Base-by-base conservation (phyloP, 2,888 invertebrate species). In the Endomychus coccineus region DNA sequence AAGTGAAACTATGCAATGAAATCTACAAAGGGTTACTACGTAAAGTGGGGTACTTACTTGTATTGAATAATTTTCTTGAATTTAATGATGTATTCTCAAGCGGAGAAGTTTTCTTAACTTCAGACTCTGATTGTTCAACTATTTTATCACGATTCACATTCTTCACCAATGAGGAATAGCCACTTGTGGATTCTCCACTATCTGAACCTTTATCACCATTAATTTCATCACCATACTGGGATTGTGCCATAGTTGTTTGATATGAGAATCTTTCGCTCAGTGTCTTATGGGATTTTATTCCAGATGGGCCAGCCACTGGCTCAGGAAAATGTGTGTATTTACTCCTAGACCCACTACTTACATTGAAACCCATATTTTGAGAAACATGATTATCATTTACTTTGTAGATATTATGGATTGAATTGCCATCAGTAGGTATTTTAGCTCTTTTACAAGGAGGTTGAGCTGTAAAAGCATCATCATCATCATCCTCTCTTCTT, bases 131-230 rank as follows among this genome's bases (percentile, higher is more conserved):
- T n/a, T n/a, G n/a, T n/a, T n/a, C n/a, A n/a, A n/a, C n/a, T n/a
- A n/a, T n/a, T n/a, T n/a, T n/a, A n/a, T n/a, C n/a, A 50, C 64
- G n/a, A n/a, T n/a, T n/a, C n/a, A n/a, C n/a, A n/a, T n/a, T 48
- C 29, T 53, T 51, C 30, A 50, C 64, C 33, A 71, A 62, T n/a
- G 73, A 73, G 39, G 73, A 73, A 51, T 72, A 73, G 15, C 71
- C 73, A 56, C 73, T 74, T 9, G 73, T 74, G 32, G 73, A 73
- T 50, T 73, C 74, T 44, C 73, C 71, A 45, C 71, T 73, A 50
- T 74, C 72, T 12, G 74, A 73, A 54, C 71, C 69, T 45, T 73
- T 70, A 48, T 71, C 71, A 12, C 58, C 64, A 45, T 51, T 54
- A 13, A 34, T 31, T 17, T 15, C 10, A 10, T 13, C 11, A 5